Percentiles rank a stretch among this genome's conserved stretches.
phyloP scores from a whole-genome alignment of 53 echinoderm and acorn worm genomes.

The Temnopleurus reevesii region DNA sequence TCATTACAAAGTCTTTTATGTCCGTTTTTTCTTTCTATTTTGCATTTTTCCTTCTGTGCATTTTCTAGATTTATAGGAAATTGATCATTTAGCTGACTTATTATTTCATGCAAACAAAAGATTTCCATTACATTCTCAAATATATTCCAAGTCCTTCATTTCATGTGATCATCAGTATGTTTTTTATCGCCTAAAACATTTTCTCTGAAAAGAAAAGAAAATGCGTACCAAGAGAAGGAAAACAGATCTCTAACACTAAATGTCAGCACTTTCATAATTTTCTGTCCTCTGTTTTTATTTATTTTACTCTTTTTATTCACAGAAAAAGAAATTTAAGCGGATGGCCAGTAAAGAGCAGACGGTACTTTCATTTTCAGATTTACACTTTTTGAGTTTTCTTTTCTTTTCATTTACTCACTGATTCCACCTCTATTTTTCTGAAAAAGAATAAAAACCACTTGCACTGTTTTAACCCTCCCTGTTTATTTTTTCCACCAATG shows the following conservation, averaged over 20 bases:
- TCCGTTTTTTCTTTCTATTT: constrained; percentile 1
- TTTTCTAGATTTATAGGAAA: constrained; percentile 17
- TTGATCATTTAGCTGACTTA: constrained; percentile 45
- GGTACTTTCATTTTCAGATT: constrained; percentile 74
- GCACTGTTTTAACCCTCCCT: background rate
- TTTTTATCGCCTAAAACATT: constrained; percentile 30
- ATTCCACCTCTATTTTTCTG: constrained; percentile 44
- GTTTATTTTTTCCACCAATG: background rate
- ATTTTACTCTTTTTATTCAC: constrained; percentile 75
- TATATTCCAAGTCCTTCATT: constrained; percentile 33
- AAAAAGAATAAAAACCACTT: constrained; percentile 16
- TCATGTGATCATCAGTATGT: constrained; percentile 29
- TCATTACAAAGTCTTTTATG: constrained; percentile 24
- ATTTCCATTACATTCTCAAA: constrained; percentile 32
- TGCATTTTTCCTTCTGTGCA: constrained; percentile 45
- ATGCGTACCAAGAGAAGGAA: background rate
- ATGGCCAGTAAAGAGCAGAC: constrained; percentile 89
- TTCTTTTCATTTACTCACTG: constrained; percentile 40
- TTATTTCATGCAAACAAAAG: constrained; percentile 46
- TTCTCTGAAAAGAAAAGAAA: constrained; percentile 25
- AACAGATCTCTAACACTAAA: constrained; percentile 13
- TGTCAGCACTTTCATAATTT: constrained; percentile 53
- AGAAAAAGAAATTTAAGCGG: constrained; percentile 96
- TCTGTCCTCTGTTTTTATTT: constrained; percentile 42
- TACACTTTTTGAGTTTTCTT: constrained; percentile 52